Conservation (phyloP, 2,888 invertebrate genomes). For the Tanypteryx hageni region DNA sequence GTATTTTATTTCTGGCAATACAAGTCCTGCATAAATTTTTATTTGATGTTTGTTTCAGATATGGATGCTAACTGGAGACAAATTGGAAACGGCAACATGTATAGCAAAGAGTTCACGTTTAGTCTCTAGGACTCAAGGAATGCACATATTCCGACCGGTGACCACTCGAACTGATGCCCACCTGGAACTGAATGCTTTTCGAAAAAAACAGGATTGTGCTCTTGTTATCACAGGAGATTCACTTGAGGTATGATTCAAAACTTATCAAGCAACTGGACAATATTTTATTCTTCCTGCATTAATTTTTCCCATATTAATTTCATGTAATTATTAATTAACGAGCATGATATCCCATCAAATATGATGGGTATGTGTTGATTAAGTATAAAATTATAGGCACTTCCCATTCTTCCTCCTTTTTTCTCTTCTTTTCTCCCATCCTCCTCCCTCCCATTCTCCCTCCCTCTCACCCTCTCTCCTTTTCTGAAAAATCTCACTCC, state of each 20-base stretch:
- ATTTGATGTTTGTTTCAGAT: conserved; percentile 74
- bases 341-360: no score
- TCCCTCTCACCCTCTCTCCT: no score
- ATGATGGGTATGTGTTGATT: no score
- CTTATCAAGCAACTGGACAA: no score
- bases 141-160: conserved; percentile 86
- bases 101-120: conserved; percentile 98
- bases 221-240: conserved; percentile 85
- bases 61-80: conserved; percentile 88
- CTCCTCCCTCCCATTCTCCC: no score
- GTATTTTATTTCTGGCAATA: background rate
- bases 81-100: conserved; percentile 97
- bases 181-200: conserved; percentile 79
- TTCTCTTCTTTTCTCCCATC: no score
- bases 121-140: conserved; percentile 87
- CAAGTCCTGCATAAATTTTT: background rate
- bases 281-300: no score
- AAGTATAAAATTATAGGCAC: no score
- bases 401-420: no score
- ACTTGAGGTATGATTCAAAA: conserved; percentile 76
- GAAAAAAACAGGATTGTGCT: conserved; percentile 80
- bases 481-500: no score
- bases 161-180: conserved; percentile 81
- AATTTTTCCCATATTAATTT: background rate
- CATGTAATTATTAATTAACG: no score